phyloP scores from a whole-genome alignment of 2,888 invertebrate species.

The Idaea biselata region DNA sequence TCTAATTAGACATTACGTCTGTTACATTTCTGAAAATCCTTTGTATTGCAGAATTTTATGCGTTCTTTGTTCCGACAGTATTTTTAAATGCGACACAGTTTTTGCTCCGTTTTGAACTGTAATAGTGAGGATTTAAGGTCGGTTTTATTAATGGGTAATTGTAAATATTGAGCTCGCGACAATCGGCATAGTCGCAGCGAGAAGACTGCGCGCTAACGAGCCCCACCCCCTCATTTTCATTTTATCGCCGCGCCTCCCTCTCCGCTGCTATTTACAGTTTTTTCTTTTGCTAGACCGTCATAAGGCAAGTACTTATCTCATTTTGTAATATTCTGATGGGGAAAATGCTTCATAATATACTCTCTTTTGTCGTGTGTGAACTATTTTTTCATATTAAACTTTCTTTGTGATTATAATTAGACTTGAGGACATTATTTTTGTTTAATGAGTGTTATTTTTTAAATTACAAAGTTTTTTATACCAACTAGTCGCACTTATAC shows the following conservation, averaged over 20 bases:
- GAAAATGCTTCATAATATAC: slow-evolving; percentile 23
- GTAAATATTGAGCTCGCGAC: slow-evolving; percentile 66
- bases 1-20: slow-evolving; percentile 76
- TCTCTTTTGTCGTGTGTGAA: slow-evolving; percentile 8
- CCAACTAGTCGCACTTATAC: no score
- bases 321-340: slow-evolving; percentile 54
- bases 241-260: slow-evolving; percentile 58
- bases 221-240: slow-evolving; percentile 67
- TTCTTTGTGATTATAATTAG: background rate
- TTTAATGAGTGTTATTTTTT: background rate
- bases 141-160: slow-evolving; percentile 35
- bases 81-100: slow-evolving; percentile 43
- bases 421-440: background rate
- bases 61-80: slow-evolving; percentile 66
- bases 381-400: background rate
- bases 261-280: slow-evolving; percentile 57
- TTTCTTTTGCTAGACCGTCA: slow-evolving; percentile 51
- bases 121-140: slow-evolving; percentile 34
- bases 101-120: slow-evolving; percentile 38
- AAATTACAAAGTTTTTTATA: no score
- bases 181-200: slow-evolving; percentile 60
- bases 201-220: slow-evolving; percentile 68
- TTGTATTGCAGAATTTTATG: slow-evolving; percentile 74
- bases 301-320: slow-evolving; percentile 45
- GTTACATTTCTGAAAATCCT: slow-evolving; percentile 73